Evolutionary conservation across 92 coral and sea anemone genomes (phyloP).

Genomic region (Epizoanthus illoricatus): DNA sequence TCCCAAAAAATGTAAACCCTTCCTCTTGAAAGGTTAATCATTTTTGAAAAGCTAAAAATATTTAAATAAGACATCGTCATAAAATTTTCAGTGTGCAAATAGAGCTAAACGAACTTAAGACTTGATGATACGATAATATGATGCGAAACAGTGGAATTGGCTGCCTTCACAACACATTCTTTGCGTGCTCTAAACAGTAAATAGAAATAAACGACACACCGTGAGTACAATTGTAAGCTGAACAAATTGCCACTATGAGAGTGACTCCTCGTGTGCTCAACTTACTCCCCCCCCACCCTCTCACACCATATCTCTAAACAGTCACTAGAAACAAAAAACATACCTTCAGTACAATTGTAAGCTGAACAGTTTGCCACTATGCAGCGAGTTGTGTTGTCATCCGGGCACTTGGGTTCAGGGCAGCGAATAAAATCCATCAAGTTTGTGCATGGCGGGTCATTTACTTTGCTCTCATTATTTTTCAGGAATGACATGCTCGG

Average conservation of each 20-base stretch:
- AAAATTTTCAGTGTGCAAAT: no score
- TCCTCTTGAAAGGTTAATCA: no score
- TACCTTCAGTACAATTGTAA: constrained; percentile 24
- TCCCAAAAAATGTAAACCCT: no score
- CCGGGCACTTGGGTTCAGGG: constrained; percentile 26
- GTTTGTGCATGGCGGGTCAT: constrained; percentile 2
- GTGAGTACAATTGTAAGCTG: constrained; percentile 10
- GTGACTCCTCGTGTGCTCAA: no score
- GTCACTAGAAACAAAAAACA: background rate
- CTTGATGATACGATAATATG: no score
- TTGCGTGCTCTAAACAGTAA: background rate
- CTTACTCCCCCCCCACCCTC: no score
- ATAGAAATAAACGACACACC: background rate
- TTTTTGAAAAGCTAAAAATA: no score
- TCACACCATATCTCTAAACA: background rate
- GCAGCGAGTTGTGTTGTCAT: constrained; percentile 25
- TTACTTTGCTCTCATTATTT: background rate
- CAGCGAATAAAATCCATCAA: constrained; percentile 16
- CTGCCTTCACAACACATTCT: no score
- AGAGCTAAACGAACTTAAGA: no score
- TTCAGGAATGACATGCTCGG: background rate
- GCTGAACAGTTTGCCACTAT: constrained; percentile 24
- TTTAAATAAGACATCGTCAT: no score
- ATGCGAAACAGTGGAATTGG: no score
- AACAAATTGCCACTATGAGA: constrained; percentile 12